A percentile compares a stretch with the other conserved stretches of the same genome.
Conservation (phyloP, 2,113 vertebrate genomes). For the Anolis carolinensis region DNA sequence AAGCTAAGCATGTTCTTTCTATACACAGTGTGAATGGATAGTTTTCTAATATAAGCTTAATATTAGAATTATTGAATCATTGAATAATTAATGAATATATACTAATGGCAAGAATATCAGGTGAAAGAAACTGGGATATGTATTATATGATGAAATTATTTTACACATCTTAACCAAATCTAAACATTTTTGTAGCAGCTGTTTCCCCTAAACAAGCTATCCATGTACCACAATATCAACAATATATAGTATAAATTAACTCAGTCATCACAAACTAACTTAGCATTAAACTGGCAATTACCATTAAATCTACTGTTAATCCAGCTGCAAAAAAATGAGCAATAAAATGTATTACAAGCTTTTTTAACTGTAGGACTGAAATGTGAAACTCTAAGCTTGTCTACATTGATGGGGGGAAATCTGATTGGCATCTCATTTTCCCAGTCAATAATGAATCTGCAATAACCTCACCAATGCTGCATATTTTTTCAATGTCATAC, state of each 20-base stretch:
- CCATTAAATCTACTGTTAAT: constrained; percentile 26
- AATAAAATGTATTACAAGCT: neutral
- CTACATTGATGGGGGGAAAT: no score
- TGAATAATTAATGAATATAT: neutral
- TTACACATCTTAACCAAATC: neutral
- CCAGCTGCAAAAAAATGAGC: constrained; percentile 10
- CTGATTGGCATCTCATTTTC: no score
- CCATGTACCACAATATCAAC: neutral
- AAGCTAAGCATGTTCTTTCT: neutral
- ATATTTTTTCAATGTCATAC: no score
- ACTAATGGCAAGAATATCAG: neutral
- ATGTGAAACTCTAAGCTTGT: neutral
- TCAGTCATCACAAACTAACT: neutral
- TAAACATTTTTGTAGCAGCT: neutral
- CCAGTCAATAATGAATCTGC: no score
- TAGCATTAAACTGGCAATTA: constrained; percentile 24
- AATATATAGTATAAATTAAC: neutral
- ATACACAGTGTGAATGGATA: neutral
- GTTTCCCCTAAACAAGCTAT: neutral
- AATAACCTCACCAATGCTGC: no score
- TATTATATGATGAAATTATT: neutral
- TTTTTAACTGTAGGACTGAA: neutral
- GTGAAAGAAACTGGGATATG: neutral
- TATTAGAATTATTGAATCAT: no score
- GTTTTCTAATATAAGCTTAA: neutral